Percentiles rank a stretch among this genome's conserved stretches.
Conservation (phyloP, 2,113 vertebrate genomes). For the Orycteropus afer region DNA sequence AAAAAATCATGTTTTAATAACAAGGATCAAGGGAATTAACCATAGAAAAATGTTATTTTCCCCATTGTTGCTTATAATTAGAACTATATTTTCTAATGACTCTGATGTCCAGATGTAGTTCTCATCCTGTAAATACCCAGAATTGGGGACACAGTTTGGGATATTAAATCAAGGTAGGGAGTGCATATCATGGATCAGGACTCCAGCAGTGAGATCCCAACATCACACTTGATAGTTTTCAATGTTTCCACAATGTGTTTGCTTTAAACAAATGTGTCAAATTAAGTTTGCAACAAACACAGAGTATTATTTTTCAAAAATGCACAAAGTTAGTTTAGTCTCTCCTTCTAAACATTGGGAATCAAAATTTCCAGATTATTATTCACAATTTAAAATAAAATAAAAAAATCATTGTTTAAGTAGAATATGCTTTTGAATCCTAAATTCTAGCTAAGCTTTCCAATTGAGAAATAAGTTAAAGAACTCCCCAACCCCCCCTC, state of each 20-base stretch:
- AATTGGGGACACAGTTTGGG: neutral
- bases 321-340: neutral
- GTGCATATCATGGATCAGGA: neutral
- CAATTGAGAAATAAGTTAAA: slow-evolving; percentile 11
- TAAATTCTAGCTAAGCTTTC: neutral
- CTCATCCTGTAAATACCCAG: neutral
- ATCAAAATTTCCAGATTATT: slow-evolving; percentile 30
- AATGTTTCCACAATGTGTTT: neutral
- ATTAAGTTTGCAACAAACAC: neutral
- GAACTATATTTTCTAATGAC: neutral
- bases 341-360: neutral
- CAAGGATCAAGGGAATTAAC: neutral
- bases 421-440: neutral
- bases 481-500: neutral
- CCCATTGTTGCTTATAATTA: neutral
- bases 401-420: neutral
- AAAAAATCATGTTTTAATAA: slow-evolving; percentile 21
- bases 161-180: neutral
- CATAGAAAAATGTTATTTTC: neutral
- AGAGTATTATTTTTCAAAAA: neutral
- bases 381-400: slow-evolving; percentile 13
- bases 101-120: neutral
- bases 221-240: neutral
- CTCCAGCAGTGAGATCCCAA: neutral
- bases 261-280: neutral